Base-by-base conservation (phyloP, 2,797 vertebrate species). In the Taeniopygia guttata region DNA sequence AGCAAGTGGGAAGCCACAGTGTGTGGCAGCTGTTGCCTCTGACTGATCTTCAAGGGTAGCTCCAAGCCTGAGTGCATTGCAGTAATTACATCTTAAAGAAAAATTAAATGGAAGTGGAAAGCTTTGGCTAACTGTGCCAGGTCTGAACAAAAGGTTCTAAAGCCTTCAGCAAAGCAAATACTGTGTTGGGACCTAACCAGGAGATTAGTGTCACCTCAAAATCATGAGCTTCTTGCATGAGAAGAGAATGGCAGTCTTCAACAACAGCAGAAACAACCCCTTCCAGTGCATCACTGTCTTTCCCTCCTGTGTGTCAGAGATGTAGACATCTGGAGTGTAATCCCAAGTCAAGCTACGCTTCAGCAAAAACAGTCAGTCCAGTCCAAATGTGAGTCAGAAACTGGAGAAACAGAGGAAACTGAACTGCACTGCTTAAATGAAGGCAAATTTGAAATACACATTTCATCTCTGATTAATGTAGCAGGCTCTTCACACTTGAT, bases 1-100 rank as follows among this genome's bases (percentile, higher is more conserved):
- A 82, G 56, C 84, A 90, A 78, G 77, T 88, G 79, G 84, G 91
- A 95, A 88, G 91, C 87, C 89, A 67, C 86, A 67, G 70, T 64
- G 73, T 66, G 49, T 86, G 91, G 69, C 89, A 93, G 80, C 73
- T 91, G 66, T 73, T 84, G 70, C 63, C 46, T 94, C 83, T 63
- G 63, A 84, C 62, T 81, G 69, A 79, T 89, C 73, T 83, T 80
- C 87, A 58, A 38, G 46, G n/a, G 68, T 45, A 83, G 51, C 69
- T 87, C 55, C 67, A 79, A 90, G 49, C 55, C 56, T 48, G 63
- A 93, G 14, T 68, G 45, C 48, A 12, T 30, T 82, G 74, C 38
- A 79, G 68, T 88, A 60, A 81, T 93, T 88, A 52, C 22, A 16
- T 82, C 42, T 67, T 73, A 49, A 90, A 89, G 46, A 76, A 89